These are phyloP conservation scores for Cyphomyrus discorhynchus DNA, from an alignment of 2,113 vertebrate genomes.

Conservation along the genomic window DNA sequence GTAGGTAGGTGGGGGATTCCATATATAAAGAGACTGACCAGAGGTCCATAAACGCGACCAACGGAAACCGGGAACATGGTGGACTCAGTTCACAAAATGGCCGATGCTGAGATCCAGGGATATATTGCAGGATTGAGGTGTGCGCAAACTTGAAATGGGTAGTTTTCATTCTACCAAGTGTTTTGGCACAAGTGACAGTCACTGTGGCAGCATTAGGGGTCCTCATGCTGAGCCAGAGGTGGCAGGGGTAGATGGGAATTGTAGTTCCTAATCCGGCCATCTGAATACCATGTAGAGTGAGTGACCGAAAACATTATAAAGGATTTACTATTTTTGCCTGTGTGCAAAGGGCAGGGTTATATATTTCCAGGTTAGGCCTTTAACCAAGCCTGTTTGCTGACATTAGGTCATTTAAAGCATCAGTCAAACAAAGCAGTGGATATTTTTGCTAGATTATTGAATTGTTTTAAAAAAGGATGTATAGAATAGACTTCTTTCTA, in stretches of 20 bases:
- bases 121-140: neutral
- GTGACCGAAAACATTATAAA: neutral
- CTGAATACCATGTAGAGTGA: neutral
- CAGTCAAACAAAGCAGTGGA: neutral
- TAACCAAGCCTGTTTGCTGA: neutral
- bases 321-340: neutral
- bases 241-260: slow-evolving; percentile 8
- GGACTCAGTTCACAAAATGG: neutral
- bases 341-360: neutral
- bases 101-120: neutral
- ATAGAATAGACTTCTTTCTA: slow-evolving; percentile 1
- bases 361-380: neutral
- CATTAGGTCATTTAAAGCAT: neutral
- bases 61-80: slow-evolving; percentile 1
- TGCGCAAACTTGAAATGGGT: neutral
- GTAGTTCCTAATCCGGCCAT: slow-evolving; percentile 5
- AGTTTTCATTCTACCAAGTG: neutral
- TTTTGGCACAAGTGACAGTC: neutral
- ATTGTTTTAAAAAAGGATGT: neutral
- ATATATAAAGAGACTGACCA: neutral
- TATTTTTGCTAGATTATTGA: neutral
- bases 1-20: neutral
- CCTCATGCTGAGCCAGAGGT: neutral
- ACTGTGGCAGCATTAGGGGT: neutral
- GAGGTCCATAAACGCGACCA: neutral